Conservation (phyloP, 2,113 vertebrate genomes). For the Reinhardtius hippoglossoides region DNA sequence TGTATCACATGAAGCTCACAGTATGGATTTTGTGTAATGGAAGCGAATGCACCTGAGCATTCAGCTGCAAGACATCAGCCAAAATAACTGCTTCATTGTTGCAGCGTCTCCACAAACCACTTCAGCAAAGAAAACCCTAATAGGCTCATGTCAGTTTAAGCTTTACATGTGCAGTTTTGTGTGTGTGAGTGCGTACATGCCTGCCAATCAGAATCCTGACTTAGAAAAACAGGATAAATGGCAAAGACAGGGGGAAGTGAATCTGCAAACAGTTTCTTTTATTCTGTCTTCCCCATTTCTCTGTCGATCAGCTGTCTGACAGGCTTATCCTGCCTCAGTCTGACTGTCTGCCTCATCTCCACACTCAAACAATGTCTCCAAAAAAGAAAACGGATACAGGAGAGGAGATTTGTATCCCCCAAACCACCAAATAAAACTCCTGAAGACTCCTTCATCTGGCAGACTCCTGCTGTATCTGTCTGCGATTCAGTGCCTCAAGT, state of each 20-base stretch:
- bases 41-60: conserved; percentile 40
- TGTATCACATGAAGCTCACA: conserved; percentile 7
- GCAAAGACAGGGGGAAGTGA: conserved; percentile 56
- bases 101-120: conserved; percentile 23
- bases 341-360: conserved; percentile 38
- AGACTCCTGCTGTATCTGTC: conserved; percentile 29
- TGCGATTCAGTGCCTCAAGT: conserved; percentile 29
- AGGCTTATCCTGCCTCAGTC: conserved; percentile 31
- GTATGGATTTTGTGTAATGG: conserved; percentile 6
- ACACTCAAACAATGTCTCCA: conserved; percentile 10
- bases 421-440: conserved; percentile 28
- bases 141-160: conserved; percentile 40
- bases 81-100: conserved; percentile 44
- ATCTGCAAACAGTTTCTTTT: conserved; percentile 67
- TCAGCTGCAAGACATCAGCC: conserved; percentile 35
- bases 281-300: conserved; percentile 61
- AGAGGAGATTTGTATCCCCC: conserved; percentile 35
- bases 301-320: conserved; percentile 31
- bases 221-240: not conserved
- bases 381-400: conserved; percentile 9
- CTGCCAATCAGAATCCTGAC: conserved; percentile 41
- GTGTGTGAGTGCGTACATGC: conserved; percentile 6
- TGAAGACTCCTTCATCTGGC: conserved; percentile 21
- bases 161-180: conserved; percentile 13
- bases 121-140: conserved; percentile 37